Evolutionary conservation across 1,140 invertebrate species (phyloP).

Genomic region (Oncopeltus fasciatus): DNA sequence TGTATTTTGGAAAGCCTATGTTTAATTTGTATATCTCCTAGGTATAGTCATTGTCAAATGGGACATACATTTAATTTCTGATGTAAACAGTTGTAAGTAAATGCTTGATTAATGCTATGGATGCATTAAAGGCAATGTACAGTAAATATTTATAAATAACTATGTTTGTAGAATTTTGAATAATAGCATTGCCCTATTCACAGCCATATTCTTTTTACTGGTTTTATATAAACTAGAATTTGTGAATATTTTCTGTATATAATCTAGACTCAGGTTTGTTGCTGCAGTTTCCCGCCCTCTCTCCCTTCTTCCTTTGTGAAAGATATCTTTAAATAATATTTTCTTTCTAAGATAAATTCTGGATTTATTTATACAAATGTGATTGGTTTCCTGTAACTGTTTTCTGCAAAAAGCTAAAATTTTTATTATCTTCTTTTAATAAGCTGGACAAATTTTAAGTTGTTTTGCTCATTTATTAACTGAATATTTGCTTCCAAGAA

Average conservation of each 20-base stretch:
- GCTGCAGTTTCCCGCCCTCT: too few species aligned
- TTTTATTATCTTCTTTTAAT: too few species aligned
- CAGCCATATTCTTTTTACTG: not conserved
- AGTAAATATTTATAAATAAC: not conserved
- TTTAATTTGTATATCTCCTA: slow-evolving; percentile 2
- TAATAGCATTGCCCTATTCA: not conserved
- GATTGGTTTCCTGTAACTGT: not conserved
- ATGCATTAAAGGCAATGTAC: slow-evolving; percentile 2
- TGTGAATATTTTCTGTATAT: not conserved
- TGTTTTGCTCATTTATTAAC: too few species aligned
- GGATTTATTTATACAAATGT: not conserved
- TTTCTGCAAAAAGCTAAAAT: too few species aligned
- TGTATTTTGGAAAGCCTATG: not conserved
- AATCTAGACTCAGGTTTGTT: not conserved
- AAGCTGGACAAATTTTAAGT: too few species aligned
- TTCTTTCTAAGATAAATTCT: not conserved
- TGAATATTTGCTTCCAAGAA: too few species aligned
- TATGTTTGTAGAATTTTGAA: not conserved
- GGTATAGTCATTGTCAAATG: not conserved
- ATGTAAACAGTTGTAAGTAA: not conserved
- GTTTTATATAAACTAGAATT: not conserved
- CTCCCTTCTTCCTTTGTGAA: too few species aligned
- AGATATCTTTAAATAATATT: too few species aligned
- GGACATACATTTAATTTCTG: not conserved
- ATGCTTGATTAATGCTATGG: not conserved